Conservation (phyloP, 2,797 vertebrate genomes). For the Molossus alvarezi region DNA sequence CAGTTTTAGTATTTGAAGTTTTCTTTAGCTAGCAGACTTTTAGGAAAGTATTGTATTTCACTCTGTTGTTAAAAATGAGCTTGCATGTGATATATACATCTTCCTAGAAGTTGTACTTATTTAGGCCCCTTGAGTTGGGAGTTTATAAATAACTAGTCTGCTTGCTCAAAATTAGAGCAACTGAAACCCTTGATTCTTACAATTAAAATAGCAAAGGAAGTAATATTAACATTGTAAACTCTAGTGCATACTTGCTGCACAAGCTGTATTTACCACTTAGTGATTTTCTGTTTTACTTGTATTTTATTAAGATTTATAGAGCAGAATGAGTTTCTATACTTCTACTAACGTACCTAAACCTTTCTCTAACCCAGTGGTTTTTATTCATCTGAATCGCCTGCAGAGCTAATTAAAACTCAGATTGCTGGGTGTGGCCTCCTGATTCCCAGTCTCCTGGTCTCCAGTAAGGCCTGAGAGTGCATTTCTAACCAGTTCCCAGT, state of each 20-base stretch:
- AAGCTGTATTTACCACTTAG: neutral
- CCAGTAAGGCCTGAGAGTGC: neutral
- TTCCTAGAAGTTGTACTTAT: neutral
- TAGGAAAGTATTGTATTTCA: slow-evolving; percentile 14
- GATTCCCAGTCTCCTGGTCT: neutral
- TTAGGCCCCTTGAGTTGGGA: neutral
- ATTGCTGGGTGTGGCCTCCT: neutral
- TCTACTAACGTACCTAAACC: neutral
- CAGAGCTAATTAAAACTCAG: neutral
- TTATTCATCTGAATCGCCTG: neutral
- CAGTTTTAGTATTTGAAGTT: slow-evolving; percentile 46
- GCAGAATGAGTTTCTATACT: neutral
- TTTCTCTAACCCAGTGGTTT: neutral
- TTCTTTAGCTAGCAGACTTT: neutral
- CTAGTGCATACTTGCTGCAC: neutral
- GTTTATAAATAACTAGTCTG: neutral
- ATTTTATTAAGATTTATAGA: neutral
- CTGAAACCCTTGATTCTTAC: neutral
- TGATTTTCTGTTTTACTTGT: neutral
- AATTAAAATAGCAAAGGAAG: neutral
- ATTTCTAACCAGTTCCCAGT: neutral
- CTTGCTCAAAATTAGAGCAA: neutral
- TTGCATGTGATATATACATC: neutral
- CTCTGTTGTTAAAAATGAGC: neutral
- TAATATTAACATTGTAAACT: neutral